These are phyloP conservation scores for Alcedo atthis DNA, from an alignment of 2,797 vertebrate genomes.

Conservation along the genomic window DNA sequence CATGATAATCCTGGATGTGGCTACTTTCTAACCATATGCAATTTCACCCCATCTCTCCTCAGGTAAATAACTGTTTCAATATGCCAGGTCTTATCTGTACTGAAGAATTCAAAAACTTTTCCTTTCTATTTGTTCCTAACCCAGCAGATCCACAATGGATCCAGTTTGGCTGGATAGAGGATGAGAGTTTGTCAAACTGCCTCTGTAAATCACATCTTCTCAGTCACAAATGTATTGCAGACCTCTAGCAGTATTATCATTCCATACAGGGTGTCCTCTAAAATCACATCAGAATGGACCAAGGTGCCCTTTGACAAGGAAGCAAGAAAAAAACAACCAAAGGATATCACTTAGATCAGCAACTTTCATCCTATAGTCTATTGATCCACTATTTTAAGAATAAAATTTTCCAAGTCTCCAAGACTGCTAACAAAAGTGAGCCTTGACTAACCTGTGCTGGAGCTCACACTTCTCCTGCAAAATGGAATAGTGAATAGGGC, in stretches of 20 bases:
- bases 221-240: not conserved
- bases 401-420: no score
- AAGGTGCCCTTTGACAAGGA: not conserved
- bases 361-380: not conserved
- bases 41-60: not conserved
- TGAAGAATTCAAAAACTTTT: not conserved
- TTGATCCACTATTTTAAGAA: not conserved
- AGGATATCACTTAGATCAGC: not conserved
- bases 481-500: not conserved
- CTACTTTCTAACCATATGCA: not conserved
- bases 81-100: not conserved
- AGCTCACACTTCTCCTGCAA: not conserved
- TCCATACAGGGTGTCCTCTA: not conserved
- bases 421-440: not conserved
- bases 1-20: not conserved
- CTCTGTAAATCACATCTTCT: not conserved
- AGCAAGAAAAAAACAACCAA: not conserved
- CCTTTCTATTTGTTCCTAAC: not conserved
- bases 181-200: not conserved
- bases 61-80: not conserved
- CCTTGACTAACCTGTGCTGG: not conserved
- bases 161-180: not conserved
- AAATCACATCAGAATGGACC: not conserved
- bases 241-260: not conserved
- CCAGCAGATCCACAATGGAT: not conserved